Evolutionary conservation across 37 sponge, comb jelly and placozoan species (phyloP).

Genomic region (Spongilla lacustris): DNA sequence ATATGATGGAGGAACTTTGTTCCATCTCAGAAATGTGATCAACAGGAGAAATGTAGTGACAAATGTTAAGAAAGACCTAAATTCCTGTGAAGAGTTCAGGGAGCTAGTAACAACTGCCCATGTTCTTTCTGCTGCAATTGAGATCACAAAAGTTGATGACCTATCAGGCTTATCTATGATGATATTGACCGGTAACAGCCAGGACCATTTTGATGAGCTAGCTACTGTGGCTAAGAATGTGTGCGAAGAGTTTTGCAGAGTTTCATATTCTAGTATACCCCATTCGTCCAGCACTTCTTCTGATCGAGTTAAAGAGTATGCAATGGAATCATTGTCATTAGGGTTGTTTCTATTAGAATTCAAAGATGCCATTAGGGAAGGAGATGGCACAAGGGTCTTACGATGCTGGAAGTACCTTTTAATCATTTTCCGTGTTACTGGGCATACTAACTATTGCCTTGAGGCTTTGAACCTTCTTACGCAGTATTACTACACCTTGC

Average conservation of each 20-base stretch:
- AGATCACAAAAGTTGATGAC: not conserved
- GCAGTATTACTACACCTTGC: not conserved
- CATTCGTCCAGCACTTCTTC: too few relatives aligned
- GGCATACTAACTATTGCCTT: constrained; percentile 23
- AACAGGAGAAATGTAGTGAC: constrained; percentile 46
- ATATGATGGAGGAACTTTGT: constrained; percentile 12
- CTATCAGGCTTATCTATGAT: too few relatives aligned
- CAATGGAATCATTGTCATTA: not conserved
- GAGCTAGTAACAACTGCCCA: constrained; percentile 19
- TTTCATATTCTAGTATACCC: too few relatives aligned
- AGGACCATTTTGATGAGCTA: too few relatives aligned
- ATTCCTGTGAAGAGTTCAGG: constrained; percentile 48
- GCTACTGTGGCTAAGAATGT: too few relatives aligned
- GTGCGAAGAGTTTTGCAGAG: too few relatives aligned
- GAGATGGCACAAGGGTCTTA: constrained; percentile 28
- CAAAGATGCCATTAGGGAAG: constrained; percentile 28
- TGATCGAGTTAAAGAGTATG: constrained; percentile 17
- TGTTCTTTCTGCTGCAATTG: constrained; percentile 49
- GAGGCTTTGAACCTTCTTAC: constrained; percentile 25
- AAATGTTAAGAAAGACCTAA: constrained; percentile 3
- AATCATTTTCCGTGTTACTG: constrained; percentile 15
- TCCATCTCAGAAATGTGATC: constrained; percentile 46
- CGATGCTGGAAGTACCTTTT: constrained; percentile 24
- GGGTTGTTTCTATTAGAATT: constrained; percentile 11
- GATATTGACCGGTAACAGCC: too few relatives aligned